Percentiles rank a stretch among this genome's conserved stretches.
These are phyloP conservation scores for Anguilla obscura DNA, from an alignment of 2,797 vertebrate genomes.

Conservation along the genomic window DNA sequence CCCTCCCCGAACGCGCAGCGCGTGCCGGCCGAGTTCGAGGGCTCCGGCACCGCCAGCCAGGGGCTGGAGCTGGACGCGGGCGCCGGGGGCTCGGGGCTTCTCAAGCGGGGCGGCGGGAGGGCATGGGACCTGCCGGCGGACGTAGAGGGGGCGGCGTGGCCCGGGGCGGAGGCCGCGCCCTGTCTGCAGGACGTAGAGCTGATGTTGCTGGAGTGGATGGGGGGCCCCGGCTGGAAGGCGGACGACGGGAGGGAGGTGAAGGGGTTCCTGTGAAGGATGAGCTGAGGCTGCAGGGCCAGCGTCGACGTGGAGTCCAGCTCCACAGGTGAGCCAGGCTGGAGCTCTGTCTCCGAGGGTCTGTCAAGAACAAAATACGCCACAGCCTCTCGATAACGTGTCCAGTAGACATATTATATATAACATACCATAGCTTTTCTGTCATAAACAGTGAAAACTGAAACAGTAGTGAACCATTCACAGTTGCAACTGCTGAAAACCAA, in stretches of 20 bases:
- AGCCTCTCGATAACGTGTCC: too few species aligned
- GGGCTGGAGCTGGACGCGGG: constrained; percentile 28
- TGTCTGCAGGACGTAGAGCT: constrained; percentile 7
- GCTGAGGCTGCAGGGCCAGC: constrained; percentile 48
- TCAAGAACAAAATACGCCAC: not conserved
- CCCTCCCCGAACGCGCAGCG: rapidly evolving
- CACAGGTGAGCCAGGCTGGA: constrained; percentile 40
- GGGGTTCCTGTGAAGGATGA: constrained; percentile 35
- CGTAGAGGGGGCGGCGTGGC: constrained; percentile 42
- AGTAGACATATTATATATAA: too few species aligned
- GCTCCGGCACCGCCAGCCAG: not conserved
- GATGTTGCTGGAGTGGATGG: not conserved
- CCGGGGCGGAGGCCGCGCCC: not conserved
- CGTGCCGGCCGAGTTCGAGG: not conserved
- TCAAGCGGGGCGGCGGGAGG: not conserved
- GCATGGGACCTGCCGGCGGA: constrained; percentile 24
- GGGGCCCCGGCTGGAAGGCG: constrained; percentile 39
- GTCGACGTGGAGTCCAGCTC: constrained; percentile 41
- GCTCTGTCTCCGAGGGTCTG: constrained; percentile 46
- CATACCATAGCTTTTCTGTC: too few species aligned
- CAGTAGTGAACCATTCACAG: not conserved
- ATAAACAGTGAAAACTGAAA: not conserved
- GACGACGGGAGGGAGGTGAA: constrained; percentile 28
- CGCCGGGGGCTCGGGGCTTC: not conserved
- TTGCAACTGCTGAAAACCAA: not conserved